phyloP scores from a whole-genome alignment of 2,888 invertebrate genomes.

The Antheraea assamensis region DNA sequence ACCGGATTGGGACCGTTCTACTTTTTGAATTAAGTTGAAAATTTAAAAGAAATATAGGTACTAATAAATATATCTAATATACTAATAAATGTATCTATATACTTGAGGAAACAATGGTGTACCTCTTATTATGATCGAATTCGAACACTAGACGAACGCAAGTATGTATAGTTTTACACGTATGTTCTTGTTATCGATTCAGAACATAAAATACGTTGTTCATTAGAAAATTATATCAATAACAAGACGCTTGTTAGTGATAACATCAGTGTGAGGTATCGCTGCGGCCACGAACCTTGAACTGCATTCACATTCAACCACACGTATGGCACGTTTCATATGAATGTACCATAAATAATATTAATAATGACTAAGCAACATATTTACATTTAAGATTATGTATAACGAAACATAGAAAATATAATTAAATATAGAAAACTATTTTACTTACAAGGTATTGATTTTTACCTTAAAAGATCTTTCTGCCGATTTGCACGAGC shows the following conservation, averaged over 20 bases:
- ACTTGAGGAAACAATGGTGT: no score
- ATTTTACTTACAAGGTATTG: no score
- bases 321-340: slow-evolving; percentile 6
- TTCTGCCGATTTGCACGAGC: no score
- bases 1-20: no score
- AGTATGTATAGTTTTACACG: not conserved
- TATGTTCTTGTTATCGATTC: not conserved
- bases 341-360: not conserved
- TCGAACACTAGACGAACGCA: no score
- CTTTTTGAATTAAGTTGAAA: no score
- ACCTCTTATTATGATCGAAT: no score
- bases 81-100: no score
- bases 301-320: not conserved
- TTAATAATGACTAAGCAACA: not conserved
- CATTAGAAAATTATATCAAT: not conserved
- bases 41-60: no score
- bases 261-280: slow-evolving; percentile 11
- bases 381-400: not conserved
- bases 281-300: not conserved
- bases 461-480: no score
- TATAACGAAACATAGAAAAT: not conserved
- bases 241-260: not conserved
- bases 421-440: no score
- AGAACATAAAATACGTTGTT: slow-evolving; percentile 1
- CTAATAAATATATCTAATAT: no score